These are phyloP conservation scores for Apamea monoglypha DNA, from an alignment of 2,888 invertebrate species.

Conservation along the genomic window DNA sequence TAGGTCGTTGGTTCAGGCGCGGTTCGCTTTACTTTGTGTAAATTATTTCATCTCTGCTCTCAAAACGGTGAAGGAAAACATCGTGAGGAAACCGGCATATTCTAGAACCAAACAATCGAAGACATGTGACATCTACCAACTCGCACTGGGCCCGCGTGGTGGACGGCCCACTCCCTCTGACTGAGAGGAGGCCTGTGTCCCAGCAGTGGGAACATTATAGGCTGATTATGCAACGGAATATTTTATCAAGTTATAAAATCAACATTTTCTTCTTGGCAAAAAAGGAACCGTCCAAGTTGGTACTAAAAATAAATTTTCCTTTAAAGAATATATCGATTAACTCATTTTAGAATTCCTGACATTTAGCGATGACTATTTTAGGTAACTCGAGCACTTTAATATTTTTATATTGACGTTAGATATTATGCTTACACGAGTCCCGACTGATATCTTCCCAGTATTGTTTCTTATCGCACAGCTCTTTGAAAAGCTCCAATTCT, in stretches of 20 bases:
- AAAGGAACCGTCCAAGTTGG: neutral
- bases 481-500: slow-evolving; percentile 14
- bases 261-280: neutral
- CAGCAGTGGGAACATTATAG: neutral
- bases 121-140: neutral
- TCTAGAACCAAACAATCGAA: neutral
- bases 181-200: neutral
- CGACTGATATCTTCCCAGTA: neutral
- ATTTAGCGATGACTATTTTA: neutral
- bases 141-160: neutral
- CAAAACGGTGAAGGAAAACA: neutral
- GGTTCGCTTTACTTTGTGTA: too few species aligned
- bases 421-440: neutral
- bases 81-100: neutral
- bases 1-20: neutral
- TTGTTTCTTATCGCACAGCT: neutral
- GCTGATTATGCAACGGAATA: neutral
- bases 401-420: neutral
- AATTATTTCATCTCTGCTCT: neutral
- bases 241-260: neutral
- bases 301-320: neutral
- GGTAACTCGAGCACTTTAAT: neutral
- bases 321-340: neutral
- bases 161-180: neutral
- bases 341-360: neutral